phyloP scores from a whole-genome alignment of 1,140 invertebrate genomes.

The Pseudomyrmex flavicornis region DNA sequence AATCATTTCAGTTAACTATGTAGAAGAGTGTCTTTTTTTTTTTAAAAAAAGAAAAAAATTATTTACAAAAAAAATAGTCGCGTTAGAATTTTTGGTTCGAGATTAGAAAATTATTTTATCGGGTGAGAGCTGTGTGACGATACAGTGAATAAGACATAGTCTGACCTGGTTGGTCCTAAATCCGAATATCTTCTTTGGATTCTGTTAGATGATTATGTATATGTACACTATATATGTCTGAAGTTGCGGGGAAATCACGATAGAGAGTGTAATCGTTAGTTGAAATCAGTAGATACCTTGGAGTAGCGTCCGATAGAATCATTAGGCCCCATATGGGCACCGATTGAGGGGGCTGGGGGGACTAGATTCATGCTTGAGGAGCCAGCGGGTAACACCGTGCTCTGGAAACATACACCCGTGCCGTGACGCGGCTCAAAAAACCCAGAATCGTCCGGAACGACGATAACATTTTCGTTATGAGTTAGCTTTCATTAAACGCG shows the following conservation, averaged over 20 bases:
- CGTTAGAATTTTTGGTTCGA: background rate
- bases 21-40: no score
- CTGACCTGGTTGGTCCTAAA: slow-evolving; percentile 6
- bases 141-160: slow-evolving; percentile 24
- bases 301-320: slow-evolving; percentile 76
- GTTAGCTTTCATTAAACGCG: slow-evolving; percentile 48
- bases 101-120: slow-evolving; percentile 27
- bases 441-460: slow-evolving; percentile 62
- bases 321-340: slow-evolving; percentile 73
- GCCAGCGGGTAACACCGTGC: slow-evolving; percentile 73
- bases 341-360: slow-evolving; percentile 72
- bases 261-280: slow-evolving; percentile 61
- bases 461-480: slow-evolving; percentile 55
- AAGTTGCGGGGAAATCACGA: slow-evolving; percentile 15
- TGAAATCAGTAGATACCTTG: slow-evolving; percentile 75
- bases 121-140: background rate
- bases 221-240: slow-evolving; percentile 37
- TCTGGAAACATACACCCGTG: slow-evolving; percentile 76
- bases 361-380: slow-evolving; percentile 76
- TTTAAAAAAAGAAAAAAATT: background rate
- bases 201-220: slow-evolving; percentile 26
- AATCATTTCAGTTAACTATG: no score
- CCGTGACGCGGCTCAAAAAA: slow-evolving; percentile 71
- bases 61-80: background rate
- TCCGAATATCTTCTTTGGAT: slow-evolving; percentile 26